These are phyloP conservation scores for Parambassis ranga DNA, from an alignment of 2,797 vertebrate species.

Conservation along the genomic window DNA sequence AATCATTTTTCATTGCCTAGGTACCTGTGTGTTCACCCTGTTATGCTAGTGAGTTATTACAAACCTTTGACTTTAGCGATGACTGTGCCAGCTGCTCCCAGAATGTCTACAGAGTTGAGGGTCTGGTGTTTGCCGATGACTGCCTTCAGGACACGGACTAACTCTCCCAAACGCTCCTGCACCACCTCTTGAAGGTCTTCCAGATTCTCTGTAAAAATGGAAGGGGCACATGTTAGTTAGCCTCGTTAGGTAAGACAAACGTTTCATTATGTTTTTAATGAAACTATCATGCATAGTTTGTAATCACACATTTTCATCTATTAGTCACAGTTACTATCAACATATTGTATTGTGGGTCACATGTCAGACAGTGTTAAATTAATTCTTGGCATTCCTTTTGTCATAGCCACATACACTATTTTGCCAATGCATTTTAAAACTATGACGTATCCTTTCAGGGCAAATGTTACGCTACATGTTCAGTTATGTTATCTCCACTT, in stretches of 20 bases:
- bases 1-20: neutral
- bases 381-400: slow-evolving; percentile 44
- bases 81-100: slow-evolving; percentile 91
- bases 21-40: neutral
- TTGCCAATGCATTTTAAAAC: slow-evolving; percentile 5
- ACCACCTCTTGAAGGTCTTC: slow-evolving; percentile 85
- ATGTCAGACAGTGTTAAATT: neutral
- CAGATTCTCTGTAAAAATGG: slow-evolving; percentile 74
- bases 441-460: neutral
- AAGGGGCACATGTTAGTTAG: neutral
- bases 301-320: slow-evolving; percentile 13
- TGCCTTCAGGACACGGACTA: slow-evolving; percentile 88
- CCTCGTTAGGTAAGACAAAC: neutral
- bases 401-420: neutral
- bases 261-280: no score
- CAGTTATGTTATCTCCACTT: neutral
- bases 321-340: slow-evolving; percentile 2
- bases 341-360: slow-evolving; percentile 5
- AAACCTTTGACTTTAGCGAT: slow-evolving; percentile 97
- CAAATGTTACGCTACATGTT: neutral
- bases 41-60: slow-evolving; percentile 13
- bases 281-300: neutral
- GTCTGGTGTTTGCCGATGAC: slow-evolving; percentile 93
- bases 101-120: slow-evolving; percentile 92
- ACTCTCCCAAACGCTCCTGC: slow-evolving; percentile 88